Evolutionary conservation across 2,888 invertebrate species (phyloP).

Genomic region (Epiblema foenella): DNA sequence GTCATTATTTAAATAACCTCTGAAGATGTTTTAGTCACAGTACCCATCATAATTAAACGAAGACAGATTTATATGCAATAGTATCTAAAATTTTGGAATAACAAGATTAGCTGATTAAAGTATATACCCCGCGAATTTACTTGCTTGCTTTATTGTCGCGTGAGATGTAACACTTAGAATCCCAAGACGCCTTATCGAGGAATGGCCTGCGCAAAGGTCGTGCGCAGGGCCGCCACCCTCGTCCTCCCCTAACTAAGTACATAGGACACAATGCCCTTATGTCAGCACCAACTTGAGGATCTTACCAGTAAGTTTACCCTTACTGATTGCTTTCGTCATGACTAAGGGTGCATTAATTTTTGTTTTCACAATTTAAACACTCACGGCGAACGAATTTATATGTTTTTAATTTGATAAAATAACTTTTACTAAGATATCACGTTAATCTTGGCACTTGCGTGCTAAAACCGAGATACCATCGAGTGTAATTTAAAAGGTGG

Average conservation of each 20-base stretch:
- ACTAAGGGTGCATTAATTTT: conserved; percentile 19
- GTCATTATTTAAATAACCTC: not conserved
- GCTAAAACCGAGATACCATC: conserved; percentile 24
- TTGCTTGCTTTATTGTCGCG: conserved; percentile 1
- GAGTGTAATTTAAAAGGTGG: conserved; percentile 33
- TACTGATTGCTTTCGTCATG: conserved; percentile 14
- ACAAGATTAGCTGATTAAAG: not conserved
- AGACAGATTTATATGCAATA: not conserved
- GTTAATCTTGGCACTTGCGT: conserved; percentile 29
- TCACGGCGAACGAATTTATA: not conserved
- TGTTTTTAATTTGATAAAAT: not conserved
- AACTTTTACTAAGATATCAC: not conserved
- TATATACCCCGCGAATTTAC: not conserved
- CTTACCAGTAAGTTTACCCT: not conserved
- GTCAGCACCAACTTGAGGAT: conserved; percentile 7
- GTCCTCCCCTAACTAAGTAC: conserved; percentile 20
- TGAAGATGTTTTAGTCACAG: not conserved
- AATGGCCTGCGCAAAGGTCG: conserved; percentile 6
- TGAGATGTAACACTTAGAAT: not conserved
- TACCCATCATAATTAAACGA: not conserved
- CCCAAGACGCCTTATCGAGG: not conserved
- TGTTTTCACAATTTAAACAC: conserved; percentile 2
- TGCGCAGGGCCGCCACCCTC: conserved; percentile 14
- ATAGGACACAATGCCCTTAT: conserved; percentile 18
- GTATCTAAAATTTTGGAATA: not conserved